Percentiles rank a stretch among this genome's conserved stretches.
Conservation (phyloP, 64 coral and sea anemone species). For the Anthopleura sola region DNA sequence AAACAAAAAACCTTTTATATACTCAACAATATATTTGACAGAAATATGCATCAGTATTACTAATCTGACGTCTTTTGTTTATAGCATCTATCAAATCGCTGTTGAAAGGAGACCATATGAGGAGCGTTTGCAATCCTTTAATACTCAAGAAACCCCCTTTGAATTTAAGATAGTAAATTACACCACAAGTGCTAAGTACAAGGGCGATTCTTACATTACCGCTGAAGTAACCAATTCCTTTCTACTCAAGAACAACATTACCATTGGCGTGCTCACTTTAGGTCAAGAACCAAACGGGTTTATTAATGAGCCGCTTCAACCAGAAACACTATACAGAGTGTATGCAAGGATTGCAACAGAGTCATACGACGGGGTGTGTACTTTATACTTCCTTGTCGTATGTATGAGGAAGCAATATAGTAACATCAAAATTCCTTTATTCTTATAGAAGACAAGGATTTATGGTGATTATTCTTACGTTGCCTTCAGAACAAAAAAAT, state of each 20-base stretch:
- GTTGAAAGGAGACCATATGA: background rate
- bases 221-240: background rate
- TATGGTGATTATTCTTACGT: background rate
- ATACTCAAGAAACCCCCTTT: background rate
- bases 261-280: background rate
- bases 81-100: slow-evolving; percentile 2
- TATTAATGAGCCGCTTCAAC: background rate
- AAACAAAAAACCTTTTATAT: background rate
- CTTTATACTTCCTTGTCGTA: background rate
- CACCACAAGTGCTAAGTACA: background rate
- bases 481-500: background rate
- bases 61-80: background rate
- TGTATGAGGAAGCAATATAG: background rate
- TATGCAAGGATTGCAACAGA: background rate
- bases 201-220: background rate
- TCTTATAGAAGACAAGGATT: background rate
- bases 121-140: background rate
- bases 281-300: background rate
- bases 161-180: background rate
- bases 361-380: background rate
- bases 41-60: background rate
- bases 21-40: background rate
- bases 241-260: background rate
- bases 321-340: background rate
- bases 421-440: background rate